These are phyloP conservation scores for Rhamphomyia laevipes DNA, from an alignment of 2,888 invertebrate species.

Conservation along the genomic window DNA sequence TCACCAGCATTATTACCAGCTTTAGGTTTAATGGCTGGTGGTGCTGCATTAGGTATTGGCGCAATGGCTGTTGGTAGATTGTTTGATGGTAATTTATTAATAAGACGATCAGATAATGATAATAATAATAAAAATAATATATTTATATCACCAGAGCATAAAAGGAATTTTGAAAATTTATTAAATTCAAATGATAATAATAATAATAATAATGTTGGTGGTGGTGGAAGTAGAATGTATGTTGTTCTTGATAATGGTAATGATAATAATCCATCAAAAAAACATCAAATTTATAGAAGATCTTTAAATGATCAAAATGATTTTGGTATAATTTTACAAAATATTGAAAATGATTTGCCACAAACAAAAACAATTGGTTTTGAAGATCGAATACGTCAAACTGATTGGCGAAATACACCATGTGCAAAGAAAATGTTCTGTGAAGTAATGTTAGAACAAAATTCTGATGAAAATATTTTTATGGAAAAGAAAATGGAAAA, in stretches of 20 bases:
- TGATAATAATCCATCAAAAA: slow-evolving; percentile 9
- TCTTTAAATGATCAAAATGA: slow-evolving; percentile 33
- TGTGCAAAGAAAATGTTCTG: slow-evolving; percentile 70
- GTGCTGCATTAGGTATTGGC: slow-evolving; percentile 69
- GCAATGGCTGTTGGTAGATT: slow-evolving; percentile 67
- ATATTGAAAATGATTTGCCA: slow-evolving; percentile 21
- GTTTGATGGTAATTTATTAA: slow-evolving; percentile 48
- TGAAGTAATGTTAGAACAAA: slow-evolving; percentile 57
- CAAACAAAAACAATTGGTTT: slow-evolving; percentile 7
- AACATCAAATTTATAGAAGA: slow-evolving; percentile 15
- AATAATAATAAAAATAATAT: slow-evolving; percentile 20
- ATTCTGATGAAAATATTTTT: slow-evolving; percentile 54
- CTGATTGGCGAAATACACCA: slow-evolving; percentile 62
- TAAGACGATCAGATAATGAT: slow-evolving; percentile 13
- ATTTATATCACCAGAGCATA: slow-evolving; percentile 44
- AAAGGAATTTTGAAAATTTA: slow-evolving; percentile 38
- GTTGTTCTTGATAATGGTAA: slow-evolving; percentile 12
- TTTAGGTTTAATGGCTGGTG: slow-evolving; percentile 66
- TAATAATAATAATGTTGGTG: not conserved
- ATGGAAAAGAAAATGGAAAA: slow-evolving; percentile 76
- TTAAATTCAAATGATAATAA: not conserved
- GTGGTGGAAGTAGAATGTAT: slow-evolving; percentile 16
- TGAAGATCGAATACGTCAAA: slow-evolving; percentile 39
- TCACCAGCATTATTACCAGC: slow-evolving; percentile 61
- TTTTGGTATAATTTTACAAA: slow-evolving; percentile 28